Percentiles rank a stretch among this genome's conserved stretches.
Evolutionary conservation across 2,113 vertebrate species (phyloP).

Genomic region (Helogale parvula): DNA sequence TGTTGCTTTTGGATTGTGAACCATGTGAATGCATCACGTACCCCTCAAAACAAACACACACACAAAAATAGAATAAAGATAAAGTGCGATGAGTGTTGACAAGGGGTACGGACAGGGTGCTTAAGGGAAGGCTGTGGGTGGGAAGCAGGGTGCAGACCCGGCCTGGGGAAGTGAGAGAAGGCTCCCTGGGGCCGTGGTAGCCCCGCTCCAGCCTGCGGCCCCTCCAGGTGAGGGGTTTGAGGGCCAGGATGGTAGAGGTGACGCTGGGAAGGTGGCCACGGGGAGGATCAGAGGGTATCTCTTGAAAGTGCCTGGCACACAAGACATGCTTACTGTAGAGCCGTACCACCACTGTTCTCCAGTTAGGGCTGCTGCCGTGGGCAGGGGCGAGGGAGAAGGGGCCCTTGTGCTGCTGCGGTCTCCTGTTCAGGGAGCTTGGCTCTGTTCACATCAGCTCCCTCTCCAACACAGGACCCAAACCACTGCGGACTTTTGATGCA

Average conservation of each 20-base stretch:
- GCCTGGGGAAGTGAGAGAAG: not conserved
- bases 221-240: not conserved
- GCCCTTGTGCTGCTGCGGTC: not conserved
- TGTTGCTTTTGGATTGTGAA: not conserved
- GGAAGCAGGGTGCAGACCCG: not conserved
- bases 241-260: not conserved
- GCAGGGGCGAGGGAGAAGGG: not conserved
- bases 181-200: not conserved
- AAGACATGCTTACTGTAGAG: not conserved
- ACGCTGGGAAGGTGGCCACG: not conserved
- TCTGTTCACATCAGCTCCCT: not conserved
- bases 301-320: not conserved
- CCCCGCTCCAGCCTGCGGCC: not conserved
- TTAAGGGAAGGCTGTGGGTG: not conserved
- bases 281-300: not conserved
- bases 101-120: not conserved
- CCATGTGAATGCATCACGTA: not conserved
- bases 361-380: not conserved
- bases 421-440: no score
- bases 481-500: not conserved
- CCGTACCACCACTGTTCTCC: not conserved
- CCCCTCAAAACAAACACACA: not conserved
- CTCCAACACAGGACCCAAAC: not conserved
- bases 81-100: not conserved
- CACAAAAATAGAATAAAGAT: not conserved